Evolutionary conservation across 2,113 vertebrate species (phyloP), one percentile per base, ranked within the genome.

Genomic region (Heteronetta atricapilla): DNA sequence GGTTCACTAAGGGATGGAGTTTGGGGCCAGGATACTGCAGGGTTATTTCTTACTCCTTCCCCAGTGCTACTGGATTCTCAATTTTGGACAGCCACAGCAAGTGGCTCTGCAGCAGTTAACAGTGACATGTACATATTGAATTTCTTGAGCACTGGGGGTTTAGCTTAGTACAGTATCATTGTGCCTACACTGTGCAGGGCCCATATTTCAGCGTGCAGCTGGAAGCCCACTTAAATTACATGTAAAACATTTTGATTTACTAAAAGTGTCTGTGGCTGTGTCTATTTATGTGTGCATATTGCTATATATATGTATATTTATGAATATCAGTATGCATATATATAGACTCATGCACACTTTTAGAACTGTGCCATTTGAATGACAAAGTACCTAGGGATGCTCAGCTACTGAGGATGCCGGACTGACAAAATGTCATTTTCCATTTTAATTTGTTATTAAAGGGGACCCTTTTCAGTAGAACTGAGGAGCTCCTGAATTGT

Each of bases 231-330:
- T 66, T 76, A 67, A 92, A 44, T 92, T 53, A 44, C 19, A n/a
- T 68, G 44, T 52, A 60, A 89, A 93, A 36, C 15, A 59, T 36
- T 86, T 82, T 21, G 5, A 85, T 95, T 93, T 85, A 63, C 40
- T 93, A 4, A 28, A 92, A 94, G 29, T 53, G 34, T 86, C 58
- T 91, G 83, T 58, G 34, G 52, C 60, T 86, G 25, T 69, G 36
- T 67, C 58, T 81, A 25, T 78, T 63, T 67, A 56, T 69, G 53
- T 89, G 81, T 91, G 62, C 69, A 17, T 58, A 50, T 76, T 79
- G n/a, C 56, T 95, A 79, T 84, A 67, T 92, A 90, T 86, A 89
- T 94, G 90, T 78, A 53, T 86, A 86, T 75, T 83, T 81, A 46
- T 80, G 88, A 70, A 56, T 34, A 83, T 25, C 33, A 81, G 18